Evolutionary conservation across 2,888 invertebrate species (phyloP).

Genomic region (Scaeva pyrastri): DNA sequence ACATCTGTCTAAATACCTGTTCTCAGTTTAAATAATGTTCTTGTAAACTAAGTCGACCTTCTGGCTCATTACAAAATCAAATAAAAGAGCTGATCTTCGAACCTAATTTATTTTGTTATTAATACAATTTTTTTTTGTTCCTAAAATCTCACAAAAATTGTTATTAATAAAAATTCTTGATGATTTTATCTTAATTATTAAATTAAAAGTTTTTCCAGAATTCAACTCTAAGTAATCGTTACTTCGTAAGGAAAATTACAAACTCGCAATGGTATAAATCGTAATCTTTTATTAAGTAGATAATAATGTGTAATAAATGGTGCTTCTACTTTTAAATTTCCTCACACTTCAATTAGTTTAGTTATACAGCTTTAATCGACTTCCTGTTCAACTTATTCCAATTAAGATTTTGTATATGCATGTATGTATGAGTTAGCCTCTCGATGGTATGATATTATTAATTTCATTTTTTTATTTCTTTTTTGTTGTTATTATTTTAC

Average conservation of each 20-base stretch:
- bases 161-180: background rate
- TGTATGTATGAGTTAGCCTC: background rate
- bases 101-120: background rate
- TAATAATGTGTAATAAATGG: background rate
- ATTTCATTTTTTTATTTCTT: background rate
- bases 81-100: constrained; percentile 1
- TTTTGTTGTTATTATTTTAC: background rate
- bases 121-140: background rate
- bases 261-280: background rate
- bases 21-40: too few species aligned
- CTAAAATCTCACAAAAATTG: background rate
- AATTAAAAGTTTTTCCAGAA: background rate
- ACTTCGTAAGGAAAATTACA: background rate
- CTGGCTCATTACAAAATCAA: background rate
- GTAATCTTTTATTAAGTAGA: constrained; percentile 11
- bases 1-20: too few species aligned
- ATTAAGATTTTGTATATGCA: background rate
- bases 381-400: constrained; percentile 58
- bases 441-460: constrained; percentile 8
- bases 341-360: constrained; percentile 60
- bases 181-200: background rate
- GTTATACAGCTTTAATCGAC: constrained; percentile 31
- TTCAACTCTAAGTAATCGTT: background rate
- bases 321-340: constrained; percentile 19
- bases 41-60: too few species aligned